Evolutionary conservation across 2,797 vertebrate genomes (phyloP), one percentile per base, ranked within the genome.

Genomic region (Mormyrops attenuatus): DNA sequence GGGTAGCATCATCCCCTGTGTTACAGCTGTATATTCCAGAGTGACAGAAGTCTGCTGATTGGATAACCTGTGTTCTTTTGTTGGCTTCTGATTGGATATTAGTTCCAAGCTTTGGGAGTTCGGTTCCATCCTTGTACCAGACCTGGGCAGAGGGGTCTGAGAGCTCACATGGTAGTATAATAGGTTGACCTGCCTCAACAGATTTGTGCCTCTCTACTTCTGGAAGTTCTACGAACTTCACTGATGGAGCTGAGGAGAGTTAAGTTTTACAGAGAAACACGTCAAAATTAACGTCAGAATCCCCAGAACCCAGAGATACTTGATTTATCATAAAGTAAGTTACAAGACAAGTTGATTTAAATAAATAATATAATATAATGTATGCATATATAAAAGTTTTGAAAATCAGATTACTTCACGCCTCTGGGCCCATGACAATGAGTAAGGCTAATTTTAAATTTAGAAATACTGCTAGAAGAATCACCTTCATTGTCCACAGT

Each of bases 401-500:
- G 22, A 3, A 34, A 85, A 26, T 85, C 9, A 26, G 80, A 50
- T 85, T 30, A 52, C 34, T 73, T 34, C 52, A 85, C 0, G 4
- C 82, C 0, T 50, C 47, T 85, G 82, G 49, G 22, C 53, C 87
- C 26, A 84, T 22, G n/a, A 69, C 3, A 60, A 87, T 5, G 34
- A 7, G 26, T 4, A 57, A 50, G 50, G 49, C 50, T 38, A 89
- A 82, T 73, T 50, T 57, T 57, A 47, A 22, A 34, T 22, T 30
- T 90, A 86, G 47, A 49, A 15, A 17, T 38, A 52, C 9, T 63
- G 66, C 50, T 52, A 7, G 53, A 38, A n/a, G 96, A 89, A 87
- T 97, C 92, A 97, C 96, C 96, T 90, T 92, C 90, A 82, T 97
- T 95, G 90, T 95, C 95, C 73, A 97, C 91, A 0, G 92, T 93